A percentile compares a stretch with the other conserved stretches of the same genome.
phyloP scores from a whole-genome alignment of 2,797 vertebrate genomes.

The Helostoma temminkii region DNA sequence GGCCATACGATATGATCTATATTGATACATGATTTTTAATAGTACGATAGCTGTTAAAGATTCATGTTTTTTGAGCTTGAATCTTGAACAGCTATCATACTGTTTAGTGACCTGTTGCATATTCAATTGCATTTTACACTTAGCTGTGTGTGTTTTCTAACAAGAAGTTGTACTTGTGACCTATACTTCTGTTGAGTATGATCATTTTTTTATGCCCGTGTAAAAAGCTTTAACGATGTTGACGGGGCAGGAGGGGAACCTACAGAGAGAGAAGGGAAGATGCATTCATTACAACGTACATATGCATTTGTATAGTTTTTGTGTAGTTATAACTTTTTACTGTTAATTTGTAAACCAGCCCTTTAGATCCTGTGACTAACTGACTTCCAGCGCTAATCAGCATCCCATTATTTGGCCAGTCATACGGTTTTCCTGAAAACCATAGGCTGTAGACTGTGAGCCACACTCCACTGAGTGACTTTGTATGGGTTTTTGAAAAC shows the following conservation, averaged over 20 bases:
- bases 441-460: conserved; percentile 49
- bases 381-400: conserved; percentile 24
- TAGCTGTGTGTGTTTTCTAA: background rate
- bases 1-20: too few species aligned
- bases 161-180: background rate
- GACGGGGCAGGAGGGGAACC: conserved; percentile 13
- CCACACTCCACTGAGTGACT: conserved; percentile 60
- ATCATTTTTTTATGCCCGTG: background rate
- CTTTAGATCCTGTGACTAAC: conserved; percentile 17
- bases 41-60: too few species aligned
- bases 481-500: conserved; percentile 59
- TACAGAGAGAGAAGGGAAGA: conserved; percentile 20
- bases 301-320: background rate
- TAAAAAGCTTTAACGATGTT: conserved; percentile 13
- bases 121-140: background rate
- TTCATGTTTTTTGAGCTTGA: too few species aligned
- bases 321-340: background rate
- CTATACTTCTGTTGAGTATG: conserved; percentile 6
- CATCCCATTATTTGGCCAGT: conserved; percentile 48
- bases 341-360: conserved; percentile 4
- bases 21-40: too few species aligned
- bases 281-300: conserved; percentile 59
- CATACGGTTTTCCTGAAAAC: conserved; percentile 60
- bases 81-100: too few species aligned
- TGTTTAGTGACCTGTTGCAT: too few species aligned